These are phyloP conservation scores for Agelaius phoeniceus DNA, from an alignment of 2,113 vertebrate genomes.

Conservation along the genomic window DNA sequence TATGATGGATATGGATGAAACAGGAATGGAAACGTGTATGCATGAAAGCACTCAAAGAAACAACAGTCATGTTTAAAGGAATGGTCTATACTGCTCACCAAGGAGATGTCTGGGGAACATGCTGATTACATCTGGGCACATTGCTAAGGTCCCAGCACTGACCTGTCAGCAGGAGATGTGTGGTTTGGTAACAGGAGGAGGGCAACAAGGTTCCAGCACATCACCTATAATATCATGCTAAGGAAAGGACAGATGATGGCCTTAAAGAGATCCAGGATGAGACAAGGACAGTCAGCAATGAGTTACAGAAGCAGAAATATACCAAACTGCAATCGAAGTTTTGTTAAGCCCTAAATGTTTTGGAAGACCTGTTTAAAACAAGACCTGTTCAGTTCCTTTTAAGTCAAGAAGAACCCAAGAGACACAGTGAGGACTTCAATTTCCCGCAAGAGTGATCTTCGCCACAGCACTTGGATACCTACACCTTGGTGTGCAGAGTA, in stretches of 20 bases:
- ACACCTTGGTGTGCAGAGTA: neutral
- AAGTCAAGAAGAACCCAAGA: neutral
- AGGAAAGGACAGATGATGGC: neutral
- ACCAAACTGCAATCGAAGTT: neutral
- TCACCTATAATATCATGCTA: neutral
- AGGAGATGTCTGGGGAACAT: neutral
- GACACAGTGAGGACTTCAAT: neutral
- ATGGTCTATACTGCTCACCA: neutral
- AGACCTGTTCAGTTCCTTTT: neutral
- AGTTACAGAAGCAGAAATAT: neutral
- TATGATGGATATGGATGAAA: neutral
- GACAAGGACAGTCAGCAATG: neutral
- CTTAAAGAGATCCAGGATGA: neutral
- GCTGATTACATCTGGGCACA: neutral
- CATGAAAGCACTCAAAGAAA: neutral
- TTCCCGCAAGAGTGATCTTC: neutral
- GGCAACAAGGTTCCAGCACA: neutral
- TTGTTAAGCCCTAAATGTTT: neutral
- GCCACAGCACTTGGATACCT: neutral
- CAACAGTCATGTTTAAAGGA: neutral
- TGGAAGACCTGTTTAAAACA: neutral
- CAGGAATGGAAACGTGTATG: accelerated
- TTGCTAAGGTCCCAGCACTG: neutral
- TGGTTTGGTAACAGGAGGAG: neutral
- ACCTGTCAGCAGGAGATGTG: neutral